Percentiles rank a stretch among this genome's conserved stretches.
Conservation (phyloP, 2,113 vertebrate species). For the Podilymbus podiceps region DNA sequence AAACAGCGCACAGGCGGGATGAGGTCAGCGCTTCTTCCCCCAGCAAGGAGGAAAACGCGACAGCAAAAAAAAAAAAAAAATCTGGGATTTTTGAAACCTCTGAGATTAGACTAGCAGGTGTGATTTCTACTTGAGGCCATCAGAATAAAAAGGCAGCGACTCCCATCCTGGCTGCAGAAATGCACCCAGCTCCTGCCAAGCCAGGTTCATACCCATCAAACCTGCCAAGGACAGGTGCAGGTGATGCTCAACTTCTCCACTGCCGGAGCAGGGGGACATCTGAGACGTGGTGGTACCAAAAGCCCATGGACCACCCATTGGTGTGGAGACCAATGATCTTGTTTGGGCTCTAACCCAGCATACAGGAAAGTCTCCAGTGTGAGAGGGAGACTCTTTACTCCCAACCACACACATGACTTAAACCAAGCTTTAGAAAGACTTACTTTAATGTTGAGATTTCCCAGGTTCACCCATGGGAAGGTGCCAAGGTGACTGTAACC, state of each 20-base stretch:
- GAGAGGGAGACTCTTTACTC: too few species aligned
- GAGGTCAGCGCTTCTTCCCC: neutral
- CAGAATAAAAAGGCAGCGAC: neutral
- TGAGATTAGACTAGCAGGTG: neutral
- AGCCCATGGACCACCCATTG: accelerated
- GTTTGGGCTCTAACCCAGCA: accelerated
- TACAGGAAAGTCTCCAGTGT: accelerated
- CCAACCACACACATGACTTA: accelerated
- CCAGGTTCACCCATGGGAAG: neutral
- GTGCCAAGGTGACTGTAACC: neutral
- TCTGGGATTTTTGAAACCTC: neutral
- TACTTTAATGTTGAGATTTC: neutral
- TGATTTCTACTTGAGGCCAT: neutral
- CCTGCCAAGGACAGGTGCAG: accelerated
- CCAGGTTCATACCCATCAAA: neutral
- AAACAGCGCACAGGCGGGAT: accelerated
- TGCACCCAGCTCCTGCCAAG: accelerated
- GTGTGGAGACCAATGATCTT: neutral
- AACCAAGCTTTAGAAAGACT: neutral
- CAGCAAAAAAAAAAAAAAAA: neutral
- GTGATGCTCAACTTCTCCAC: neutral
- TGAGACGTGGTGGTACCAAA: accelerated
- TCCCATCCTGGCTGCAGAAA: accelerated
- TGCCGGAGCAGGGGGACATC: neutral
- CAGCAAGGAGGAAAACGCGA: neutral